phyloP scores from a whole-genome alignment of 2,888 invertebrate species.

The Lutraria lutraria region DNA sequence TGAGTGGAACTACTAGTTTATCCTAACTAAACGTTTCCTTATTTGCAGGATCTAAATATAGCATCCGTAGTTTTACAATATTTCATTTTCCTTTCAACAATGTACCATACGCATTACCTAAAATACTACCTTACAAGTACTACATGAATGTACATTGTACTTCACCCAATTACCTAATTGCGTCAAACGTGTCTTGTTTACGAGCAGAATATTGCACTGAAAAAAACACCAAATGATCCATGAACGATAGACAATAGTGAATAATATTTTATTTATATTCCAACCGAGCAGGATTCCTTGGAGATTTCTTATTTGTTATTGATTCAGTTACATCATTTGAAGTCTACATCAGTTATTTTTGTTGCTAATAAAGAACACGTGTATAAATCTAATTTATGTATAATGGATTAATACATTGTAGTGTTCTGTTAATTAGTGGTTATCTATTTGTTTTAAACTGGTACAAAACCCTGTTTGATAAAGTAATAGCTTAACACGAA shows the following conservation, averaged over 20 bases:
- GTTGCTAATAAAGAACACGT: background rate
- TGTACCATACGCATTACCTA: too few species aligned
- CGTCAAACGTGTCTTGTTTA: constrained; percentile 10
- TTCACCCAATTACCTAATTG: background rate
- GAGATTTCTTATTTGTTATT: constrained; percentile 2
- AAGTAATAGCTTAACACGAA: background rate
- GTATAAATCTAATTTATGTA: background rate
- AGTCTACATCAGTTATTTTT: background rate
- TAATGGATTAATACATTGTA: background rate
- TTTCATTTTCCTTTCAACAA: too few species aligned
- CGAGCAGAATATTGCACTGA: background rate
- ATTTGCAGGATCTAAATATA: too few species aligned
- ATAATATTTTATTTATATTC: constrained; percentile 3
- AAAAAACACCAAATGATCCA: background rate
- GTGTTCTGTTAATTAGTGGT: background rate
- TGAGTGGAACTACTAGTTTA: too few species aligned
- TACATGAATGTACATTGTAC: too few species aligned
- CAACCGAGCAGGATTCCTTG: background rate
- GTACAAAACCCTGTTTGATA: background rate
- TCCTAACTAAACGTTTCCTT: too few species aligned
- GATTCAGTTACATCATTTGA: background rate
- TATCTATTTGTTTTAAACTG: background rate
- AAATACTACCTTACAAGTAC: too few species aligned
- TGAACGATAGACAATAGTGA: background rate
- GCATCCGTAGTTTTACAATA: too few species aligned